Conservation (phyloP, 2,797 vertebrate genomes). For the Sebastes taczanowskii region DNA sequence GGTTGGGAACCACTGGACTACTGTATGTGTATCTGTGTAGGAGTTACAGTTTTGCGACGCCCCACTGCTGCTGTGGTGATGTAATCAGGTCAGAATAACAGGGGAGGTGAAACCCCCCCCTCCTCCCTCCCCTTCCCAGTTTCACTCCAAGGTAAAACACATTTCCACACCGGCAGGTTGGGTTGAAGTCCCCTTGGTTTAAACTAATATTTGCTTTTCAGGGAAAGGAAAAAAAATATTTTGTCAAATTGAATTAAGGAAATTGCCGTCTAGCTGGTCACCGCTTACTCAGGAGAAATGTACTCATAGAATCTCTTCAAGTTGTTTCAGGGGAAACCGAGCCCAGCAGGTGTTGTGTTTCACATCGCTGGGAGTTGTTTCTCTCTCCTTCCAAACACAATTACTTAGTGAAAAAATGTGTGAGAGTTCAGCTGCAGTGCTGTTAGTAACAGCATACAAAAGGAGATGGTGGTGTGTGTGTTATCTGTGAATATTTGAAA, state of each 20-base stretch:
- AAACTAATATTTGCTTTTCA: slow-evolving; percentile 30
- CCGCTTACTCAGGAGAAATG: not conserved
- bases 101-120: not conserved
- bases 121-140: not conserved
- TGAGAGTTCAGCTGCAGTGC: not conserved
- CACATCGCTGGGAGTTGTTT: slow-evolving; percentile 32
- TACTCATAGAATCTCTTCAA: not conserved
- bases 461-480: not conserved
- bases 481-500: not conserved
- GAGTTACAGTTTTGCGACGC: slow-evolving; percentile 11
- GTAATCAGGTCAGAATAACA: slow-evolving; percentile 57
- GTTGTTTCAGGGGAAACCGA: slow-evolving; percentile 43
- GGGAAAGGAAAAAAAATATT: not conserved
- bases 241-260: not conserved
- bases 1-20: not conserved
- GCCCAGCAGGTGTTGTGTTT: slow-evolving; percentile 54
- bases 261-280: not conserved
- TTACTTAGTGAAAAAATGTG: not conserved
- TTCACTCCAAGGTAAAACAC: slow-evolving; percentile 12
- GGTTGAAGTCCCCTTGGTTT: not conserved
- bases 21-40: not conserved
- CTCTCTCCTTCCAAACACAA: slow-evolving; percentile 4
- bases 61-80: slow-evolving; percentile 31
- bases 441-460: not conserved
- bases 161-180: not conserved